Evolutionary conservation across 2,888 invertebrate species (phyloP).

Genomic region (Andricus curvator): DNA sequence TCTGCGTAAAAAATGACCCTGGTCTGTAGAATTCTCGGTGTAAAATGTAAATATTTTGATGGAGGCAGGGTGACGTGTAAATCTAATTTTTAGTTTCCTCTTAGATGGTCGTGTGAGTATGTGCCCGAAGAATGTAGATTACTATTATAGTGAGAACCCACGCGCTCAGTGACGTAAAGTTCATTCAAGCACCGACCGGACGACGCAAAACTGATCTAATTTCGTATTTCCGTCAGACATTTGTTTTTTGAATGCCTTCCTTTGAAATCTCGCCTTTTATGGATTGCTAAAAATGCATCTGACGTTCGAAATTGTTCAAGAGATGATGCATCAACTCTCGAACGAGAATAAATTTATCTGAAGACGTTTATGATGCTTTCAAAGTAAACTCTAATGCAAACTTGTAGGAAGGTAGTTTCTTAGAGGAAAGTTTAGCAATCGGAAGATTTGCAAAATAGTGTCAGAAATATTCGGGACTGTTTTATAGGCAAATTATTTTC

Average conservation of each 20-base stretch:
- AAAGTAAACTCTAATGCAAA: background rate
- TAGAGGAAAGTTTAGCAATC: background rate
- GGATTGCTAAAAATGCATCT: slow-evolving; percentile 48
- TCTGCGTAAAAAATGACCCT: background rate
- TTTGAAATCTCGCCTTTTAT: slow-evolving; percentile 53
- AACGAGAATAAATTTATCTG: slow-evolving; percentile 8
- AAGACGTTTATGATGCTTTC: background rate
- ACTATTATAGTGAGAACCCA: slow-evolving; percentile 55
- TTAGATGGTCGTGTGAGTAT: slow-evolving; percentile 50
- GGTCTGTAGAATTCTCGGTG: slow-evolving; percentile 8
- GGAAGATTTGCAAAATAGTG: background rate
- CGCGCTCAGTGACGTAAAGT: slow-evolving; percentile 60
- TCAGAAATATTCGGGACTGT: background rate
- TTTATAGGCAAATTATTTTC: too few relatives aligned
- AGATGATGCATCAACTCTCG: background rate
- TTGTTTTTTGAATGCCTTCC: background rate
- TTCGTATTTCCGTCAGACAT: slow-evolving; percentile 64
- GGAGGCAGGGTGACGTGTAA: slow-evolving; percentile 10
- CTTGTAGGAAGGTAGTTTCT: background rate
- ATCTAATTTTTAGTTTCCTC: slow-evolving; percentile 46
- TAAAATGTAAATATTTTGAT: slow-evolving; percentile 47
- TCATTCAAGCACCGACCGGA: slow-evolving; percentile 63
- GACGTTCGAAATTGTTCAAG: slow-evolving; percentile 16
- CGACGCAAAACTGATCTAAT: slow-evolving; percentile 65
- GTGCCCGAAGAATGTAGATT: slow-evolving; percentile 54